Base-by-base conservation (phyloP, 2,888 invertebrate species). In the Latrodectus hesperus region DNA sequence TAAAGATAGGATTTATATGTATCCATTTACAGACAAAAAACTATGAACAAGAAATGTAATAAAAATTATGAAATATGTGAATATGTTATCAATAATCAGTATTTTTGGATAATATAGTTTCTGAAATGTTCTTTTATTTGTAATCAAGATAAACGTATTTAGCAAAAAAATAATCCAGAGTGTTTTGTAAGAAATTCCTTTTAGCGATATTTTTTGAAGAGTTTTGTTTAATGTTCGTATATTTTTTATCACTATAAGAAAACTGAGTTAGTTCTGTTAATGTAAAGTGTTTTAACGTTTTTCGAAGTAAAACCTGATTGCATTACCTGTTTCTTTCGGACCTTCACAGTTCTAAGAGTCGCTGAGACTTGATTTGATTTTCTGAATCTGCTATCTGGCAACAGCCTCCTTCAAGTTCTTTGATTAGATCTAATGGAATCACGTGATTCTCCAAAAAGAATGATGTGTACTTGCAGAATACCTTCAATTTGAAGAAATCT, bases 311-410 rank as follows among this genome's bases (percentile, higher is more conserved):
- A 60, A 82, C 70, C 55, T 75, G 74, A 82, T 82, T 82, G 70
- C 68, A 75, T 82, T 82, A 82, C 60, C 60, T 14, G 67, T 71
- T 70, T 76, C 82, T 70, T 76, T 82, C 75, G 70, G 65, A 75
- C 26, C 11, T 38, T 17, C 17, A n/a, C n/a, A 11, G 16, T 38
- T 82, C 68, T 82, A 55, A 55, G 75, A 82, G 68, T 82, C 60
- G 55, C 17, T 14, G 38, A 67, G 70, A 70, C 55, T 75, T 82
- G 68, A 82, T 82, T 82, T 82, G 70, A 82, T 75, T 82, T 82
- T 82, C 82, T n/a, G 75, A 82, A 75, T 82, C 70, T 75, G 64
- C 70, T 60, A 60, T 68, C 75, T 75, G 75, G 70, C 75, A 82
- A 82, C 75, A 70, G 75, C 68, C 74, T 79, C 51, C 75, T 64